Conservation (phyloP, 1,140 invertebrate genomes). For the Mylabris phalerata region DNA sequence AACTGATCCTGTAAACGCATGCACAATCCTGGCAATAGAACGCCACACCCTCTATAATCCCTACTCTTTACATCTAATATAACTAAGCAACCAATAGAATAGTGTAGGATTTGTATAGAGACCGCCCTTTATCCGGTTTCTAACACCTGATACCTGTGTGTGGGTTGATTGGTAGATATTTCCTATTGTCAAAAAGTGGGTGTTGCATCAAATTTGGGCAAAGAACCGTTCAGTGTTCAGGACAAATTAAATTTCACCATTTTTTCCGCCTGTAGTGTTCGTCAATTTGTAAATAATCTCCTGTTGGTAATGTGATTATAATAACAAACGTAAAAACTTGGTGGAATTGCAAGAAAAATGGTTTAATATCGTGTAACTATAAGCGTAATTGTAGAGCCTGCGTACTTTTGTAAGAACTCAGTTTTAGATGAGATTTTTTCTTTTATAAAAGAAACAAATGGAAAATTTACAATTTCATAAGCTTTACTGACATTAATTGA, state of each 20-base stretch:
- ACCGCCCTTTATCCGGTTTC: conserved; percentile 19
- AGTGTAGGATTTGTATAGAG: neutral
- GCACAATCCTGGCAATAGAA: conserved; percentile 21
- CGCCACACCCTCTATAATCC: conserved; percentile 27
- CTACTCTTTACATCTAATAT: conserved; percentile 20
- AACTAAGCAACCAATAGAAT: conserved; percentile 23
- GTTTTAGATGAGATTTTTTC: too few relatives aligned
- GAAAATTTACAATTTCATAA: too few relatives aligned
- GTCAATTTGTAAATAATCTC: too few relatives aligned
- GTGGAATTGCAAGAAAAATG: neutral
- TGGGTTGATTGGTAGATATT: conserved; percentile 17
- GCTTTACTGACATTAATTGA: too few relatives aligned
- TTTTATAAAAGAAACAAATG: too few relatives aligned
- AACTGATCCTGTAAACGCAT: conserved; percentile 20
- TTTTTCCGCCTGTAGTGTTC: too few relatives aligned
- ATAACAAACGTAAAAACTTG: conserved; percentile 2
- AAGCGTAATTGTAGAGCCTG: neutral
- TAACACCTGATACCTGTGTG: conserved; percentile 25
- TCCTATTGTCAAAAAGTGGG: conserved; percentile 3
- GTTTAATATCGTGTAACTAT: conserved; percentile 10
- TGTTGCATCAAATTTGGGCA: conserved; percentile 5
- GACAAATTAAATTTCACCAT: too few relatives aligned
- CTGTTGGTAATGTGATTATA: conserved; percentile 3
- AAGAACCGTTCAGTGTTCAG: too few relatives aligned
- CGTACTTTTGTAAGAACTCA: too few relatives aligned